A percentile compares a stretch with the other conserved stretches of the same genome.
phyloP scores from a whole-genome alignment of 2,888 invertebrate genomes.

The Aporophyla lueneburgensis region DNA sequence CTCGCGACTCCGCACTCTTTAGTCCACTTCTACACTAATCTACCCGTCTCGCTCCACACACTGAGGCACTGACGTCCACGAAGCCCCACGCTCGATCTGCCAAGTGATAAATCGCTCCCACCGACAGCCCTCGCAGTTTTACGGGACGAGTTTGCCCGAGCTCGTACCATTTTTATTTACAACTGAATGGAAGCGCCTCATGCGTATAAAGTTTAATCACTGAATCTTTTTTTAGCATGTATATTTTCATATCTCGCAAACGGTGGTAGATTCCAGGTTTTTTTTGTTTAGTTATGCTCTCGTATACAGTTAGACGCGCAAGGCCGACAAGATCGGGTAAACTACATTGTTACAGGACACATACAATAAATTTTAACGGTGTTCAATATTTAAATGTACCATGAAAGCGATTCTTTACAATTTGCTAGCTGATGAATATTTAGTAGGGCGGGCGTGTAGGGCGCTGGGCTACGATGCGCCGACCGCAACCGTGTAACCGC shows the following conservation, averaged over 20 bases:
- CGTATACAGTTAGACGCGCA: slow-evolving; percentile 76
- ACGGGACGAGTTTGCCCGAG: slow-evolving; percentile 79
- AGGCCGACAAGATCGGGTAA: slow-evolving; percentile 79
- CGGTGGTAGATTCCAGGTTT: slow-evolving; percentile 64
- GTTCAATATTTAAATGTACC: slow-evolving; percentile 78
- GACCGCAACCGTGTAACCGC: slow-evolving; percentile 78
- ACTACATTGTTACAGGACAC: slow-evolving; percentile 81
- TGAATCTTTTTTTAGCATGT: slow-evolving; percentile 74
- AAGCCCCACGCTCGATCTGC: slow-evolving; percentile 79
- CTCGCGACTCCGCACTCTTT: slow-evolving; percentile 74
- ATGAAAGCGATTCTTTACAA: slow-evolving; percentile 82
- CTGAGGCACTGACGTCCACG: slow-evolving; percentile 63
- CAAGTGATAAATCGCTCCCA: slow-evolving; percentile 85
- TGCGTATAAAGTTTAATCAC: slow-evolving; percentile 83
- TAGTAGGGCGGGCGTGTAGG: slow-evolving; percentile 77
- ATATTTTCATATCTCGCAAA: slow-evolving; percentile 74
- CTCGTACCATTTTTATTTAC: slow-evolving; percentile 84
- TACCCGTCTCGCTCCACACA: slow-evolving; percentile 71
- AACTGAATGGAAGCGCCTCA: slow-evolving; percentile 80
- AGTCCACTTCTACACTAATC: slow-evolving; percentile 59
- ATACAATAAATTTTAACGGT: slow-evolving; percentile 81
- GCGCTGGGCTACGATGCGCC: slow-evolving; percentile 69
- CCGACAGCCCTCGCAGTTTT: slow-evolving; percentile 81
- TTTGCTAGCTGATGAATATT: slow-evolving; percentile 86
- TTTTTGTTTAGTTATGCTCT: slow-evolving; percentile 52